Evolutionary conservation across 2,888 invertebrate species (phyloP), one percentile per base, ranked within the genome.

Genomic region (Campoletis raptor): DNA sequence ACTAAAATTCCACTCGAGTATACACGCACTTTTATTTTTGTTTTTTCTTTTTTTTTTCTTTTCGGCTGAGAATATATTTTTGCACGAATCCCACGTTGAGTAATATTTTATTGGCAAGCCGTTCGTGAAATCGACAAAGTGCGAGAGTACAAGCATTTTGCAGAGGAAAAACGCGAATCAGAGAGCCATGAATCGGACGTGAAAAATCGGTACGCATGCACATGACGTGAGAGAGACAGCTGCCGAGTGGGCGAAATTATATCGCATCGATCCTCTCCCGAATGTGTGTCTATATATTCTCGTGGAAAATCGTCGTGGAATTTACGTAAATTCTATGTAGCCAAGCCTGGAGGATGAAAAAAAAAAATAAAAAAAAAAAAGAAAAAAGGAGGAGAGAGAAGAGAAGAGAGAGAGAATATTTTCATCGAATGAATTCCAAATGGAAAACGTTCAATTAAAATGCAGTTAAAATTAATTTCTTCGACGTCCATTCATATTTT

Each of bases 171-270:
- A 21, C 24, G 45, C 48, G 54, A 42, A 36, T 54, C 61, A 30
- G 42, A 54, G 40, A 54, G 42, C 61, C 54, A 66, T 18, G 67
- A 64, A 57, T 54, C 66, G 66, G 45, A 83, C 61, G 70, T 66
- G 73, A 67, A 84, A 84, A 67, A 74, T 64, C 74, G 74, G 61
- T 30, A 69, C 30, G 76, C 80, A 80, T 66, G 83, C 67, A 70
- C 69, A 52, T 85, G 79, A 85, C 72, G 78, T 48, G 85, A 78
- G 69, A 45, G 79, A 77, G 85, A 85, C 88, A 89, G 88, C 89
- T 88, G 88, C 85, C 74, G 88, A 83, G 88, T 88, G 88, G 88
- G 86, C 84, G 85, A 81, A 82, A 88, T 89, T 88, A 86, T 86
- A 79, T 76, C 81, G 36, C 79, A 74, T 85, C 88, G 85, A 89